Base-by-base conservation (phyloP, 2,888 invertebrate species). In the Phyto melanocephala region DNA sequence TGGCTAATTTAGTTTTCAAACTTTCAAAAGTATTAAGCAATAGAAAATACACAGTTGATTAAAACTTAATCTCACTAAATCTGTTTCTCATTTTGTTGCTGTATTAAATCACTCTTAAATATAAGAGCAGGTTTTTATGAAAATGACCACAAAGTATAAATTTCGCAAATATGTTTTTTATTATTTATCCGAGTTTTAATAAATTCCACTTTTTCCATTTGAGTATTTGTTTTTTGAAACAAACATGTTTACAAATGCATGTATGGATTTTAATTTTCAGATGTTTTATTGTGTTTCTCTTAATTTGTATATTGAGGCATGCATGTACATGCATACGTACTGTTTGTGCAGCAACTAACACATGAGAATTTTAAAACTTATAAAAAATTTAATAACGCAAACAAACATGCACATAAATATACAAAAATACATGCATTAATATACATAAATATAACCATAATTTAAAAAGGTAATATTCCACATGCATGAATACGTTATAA, bases 71-170 rank as follows among this genome's bases (percentile, higher is more conserved):
- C 6, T 8, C 15, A 15, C 4, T 15, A 45, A 17, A 17, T n/a
- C n/a, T n/a, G 17, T 45, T 45, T 45, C 22, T 58, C 35, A 5
- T 62, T 11, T 7, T 10, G 6, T 35, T 75, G n/a, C 17, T 63
- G 28, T 7, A 10, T 40, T 40, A 33, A 7, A 40, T 40, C 20
- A 11, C 10, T n/a, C 70, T 40, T 35, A 54, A n/a, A 33, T 58
- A 22, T 50, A 58, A 35, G 65, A 15, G 15, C 13, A 65, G 5
- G 65, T 8, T 58, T 58, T 65, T 58, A 40, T 58, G 17, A 47
- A 56, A 63, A 33, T 33, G 8, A 52, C 71, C 56, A 58, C 56
- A 65, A 47, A 40, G 24, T 40, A 71, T 78, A 65, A 56, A 58
- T 58, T 78, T 56, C 15, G 33, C 33, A 65, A 52, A 63, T 50